phyloP scores from a whole-genome alignment of 2,888 invertebrate species.

The Eumacrocentrus americanus region DNA sequence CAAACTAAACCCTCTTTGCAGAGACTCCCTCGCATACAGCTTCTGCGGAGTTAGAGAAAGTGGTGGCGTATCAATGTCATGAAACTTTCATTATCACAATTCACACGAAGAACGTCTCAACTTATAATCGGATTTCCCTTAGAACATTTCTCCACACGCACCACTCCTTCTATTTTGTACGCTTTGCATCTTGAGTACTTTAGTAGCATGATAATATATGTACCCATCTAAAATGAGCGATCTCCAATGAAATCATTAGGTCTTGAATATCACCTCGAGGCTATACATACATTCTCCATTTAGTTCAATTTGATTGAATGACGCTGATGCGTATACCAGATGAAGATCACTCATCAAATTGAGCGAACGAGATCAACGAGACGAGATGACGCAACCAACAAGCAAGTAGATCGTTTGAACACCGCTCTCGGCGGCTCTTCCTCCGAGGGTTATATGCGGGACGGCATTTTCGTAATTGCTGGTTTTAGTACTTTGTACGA shows the following conservation, averaged over 20 bases:
- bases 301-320: slow-evolving; percentile 12
- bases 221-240: too few relatives aligned
- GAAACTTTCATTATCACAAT: slow-evolving; percentile 18
- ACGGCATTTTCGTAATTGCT: slow-evolving; percentile 18
- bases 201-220: background rate
- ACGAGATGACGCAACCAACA: too few relatives aligned
- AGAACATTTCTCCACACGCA: slow-evolving; percentile 13
- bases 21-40: background rate
- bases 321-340: background rate
- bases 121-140: slow-evolving; percentile 17
- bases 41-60: background rate
- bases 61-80: slow-evolving; percentile 4
- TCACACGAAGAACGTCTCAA: background rate
- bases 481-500: slow-evolving; percentile 11
- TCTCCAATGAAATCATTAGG: too few relatives aligned
- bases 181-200: slow-evolving; percentile 2
- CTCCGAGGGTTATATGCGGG: too few relatives aligned
- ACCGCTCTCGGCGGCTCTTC: background rate
- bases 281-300: background rate
- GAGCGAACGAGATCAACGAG: background rate
- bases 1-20: background rate
- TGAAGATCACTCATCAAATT: slow-evolving; percentile 18
- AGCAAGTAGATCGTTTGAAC: slow-evolving; percentile 8
- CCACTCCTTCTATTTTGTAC: background rate
- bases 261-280: background rate